Evolutionary conservation across 2,888 invertebrate genomes (phyloP).

Genomic region (Byasa hedistus): DNA sequence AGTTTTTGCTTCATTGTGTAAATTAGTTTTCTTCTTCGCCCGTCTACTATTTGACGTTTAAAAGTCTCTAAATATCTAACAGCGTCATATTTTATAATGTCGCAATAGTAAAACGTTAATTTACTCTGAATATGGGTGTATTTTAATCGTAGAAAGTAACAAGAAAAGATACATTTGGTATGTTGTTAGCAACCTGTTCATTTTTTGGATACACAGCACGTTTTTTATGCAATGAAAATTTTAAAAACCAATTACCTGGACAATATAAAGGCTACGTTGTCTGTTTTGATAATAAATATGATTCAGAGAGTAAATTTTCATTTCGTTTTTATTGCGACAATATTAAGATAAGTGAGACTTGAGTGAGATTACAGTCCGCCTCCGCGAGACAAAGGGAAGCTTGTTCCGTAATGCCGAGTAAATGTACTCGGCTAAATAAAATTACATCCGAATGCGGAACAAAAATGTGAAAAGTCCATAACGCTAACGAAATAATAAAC

Average conservation of each 20-base stretch:
- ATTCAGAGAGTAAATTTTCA: constrained; percentile 19
- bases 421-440: constrained; percentile 26
- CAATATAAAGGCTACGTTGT: no score
- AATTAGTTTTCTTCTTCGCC: no score
- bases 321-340: constrained; percentile 22
- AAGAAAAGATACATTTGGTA: no score
- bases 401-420: constrained; percentile 11
- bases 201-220: no score
- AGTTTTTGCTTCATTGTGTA: no score
- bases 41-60: no score
- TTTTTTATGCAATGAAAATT: neutral
- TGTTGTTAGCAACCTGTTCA: no score
- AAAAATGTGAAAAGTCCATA: constrained; percentile 12
- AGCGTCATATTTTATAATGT: no score
- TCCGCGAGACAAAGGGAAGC: constrained; percentile 25
- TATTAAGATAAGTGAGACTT: constrained; percentile 29
- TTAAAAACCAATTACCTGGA: neutral
- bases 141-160: no score
- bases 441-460: constrained; percentile 16
- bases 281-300: constrained; percentile 6
- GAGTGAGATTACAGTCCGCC: constrained; percentile 29
- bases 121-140: no score
- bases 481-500: constrained; percentile 5
- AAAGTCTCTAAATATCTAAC: no score
- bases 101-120: no score